Base-by-base conservation (phyloP, 2,113 vertebrate species). In the Gasterosteus aculeatus region DNA sequence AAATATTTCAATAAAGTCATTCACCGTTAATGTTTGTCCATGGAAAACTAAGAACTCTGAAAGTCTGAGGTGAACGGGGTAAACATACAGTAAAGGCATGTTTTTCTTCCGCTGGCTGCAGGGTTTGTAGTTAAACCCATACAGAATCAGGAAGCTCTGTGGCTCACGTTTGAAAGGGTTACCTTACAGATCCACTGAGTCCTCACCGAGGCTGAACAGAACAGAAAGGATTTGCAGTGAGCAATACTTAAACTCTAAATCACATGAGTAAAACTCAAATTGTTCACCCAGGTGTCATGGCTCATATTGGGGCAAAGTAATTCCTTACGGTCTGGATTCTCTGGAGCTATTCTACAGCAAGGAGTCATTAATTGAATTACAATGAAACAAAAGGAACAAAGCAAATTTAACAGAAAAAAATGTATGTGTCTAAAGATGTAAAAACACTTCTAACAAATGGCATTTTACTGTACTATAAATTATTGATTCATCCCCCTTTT, bases 61-160 rank as follows among this genome's bases (percentile, higher is more conserved):
- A 82, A 71, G 51, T 64, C 51, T 61, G 70, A 73, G 73, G 67
- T 84, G 73, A 58, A 75, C 49, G 78, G 56, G 15, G 75, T 83
- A 90, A 88, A 87, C 76, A 82, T 64, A 81, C 77, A 86, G 85
- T 61, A 80, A 72, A 75, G 54, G 72, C 42, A 62, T 78, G 65
- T 87, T 83, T 80, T 81, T 76, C 75, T 78, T 75, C 75, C 64
- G 18, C 63, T 71, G 72, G 65, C 33, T 71, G 33, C 42, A 70
- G 18, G 60, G 31, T 42, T 67, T 71, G 64, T 61, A 75, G 51
- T 54, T 64, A 53, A 64, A 72, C 11, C 18, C 33, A 19, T 39
- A 58, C 39, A 77, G n/a, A 44, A 64, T 29, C 60, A 76, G 63
- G 59, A 71, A 77, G 59, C 59, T 83, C 5, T 64, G 31, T 9